phyloP scores from a whole-genome alignment of 2,888 invertebrate species.

The Lasius fuliginosus region DNA sequence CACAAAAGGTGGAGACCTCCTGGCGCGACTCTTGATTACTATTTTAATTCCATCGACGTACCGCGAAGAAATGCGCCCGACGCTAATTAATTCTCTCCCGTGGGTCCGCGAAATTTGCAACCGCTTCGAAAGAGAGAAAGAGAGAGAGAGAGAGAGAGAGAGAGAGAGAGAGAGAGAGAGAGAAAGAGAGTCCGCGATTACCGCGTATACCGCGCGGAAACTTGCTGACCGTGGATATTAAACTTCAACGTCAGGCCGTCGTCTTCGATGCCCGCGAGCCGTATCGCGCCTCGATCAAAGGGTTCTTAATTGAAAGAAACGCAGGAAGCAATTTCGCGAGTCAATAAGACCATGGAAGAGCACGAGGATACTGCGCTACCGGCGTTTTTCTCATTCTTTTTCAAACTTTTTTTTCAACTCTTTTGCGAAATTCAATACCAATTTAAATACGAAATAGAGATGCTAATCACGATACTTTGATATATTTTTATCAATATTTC shows the following conservation, averaged over 20 bases:
- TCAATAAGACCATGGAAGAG: slow-evolving; percentile 46
- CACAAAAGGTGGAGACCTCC: slow-evolving; percentile 41
- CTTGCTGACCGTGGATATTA: slow-evolving; percentile 57
- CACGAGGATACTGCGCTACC: slow-evolving; percentile 5
- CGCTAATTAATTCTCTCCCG: slow-evolving; percentile 57
- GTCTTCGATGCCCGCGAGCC: slow-evolving; percentile 55
- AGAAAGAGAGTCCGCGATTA: slow-evolving; percentile 44
- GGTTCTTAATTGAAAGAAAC: slow-evolving; percentile 53
- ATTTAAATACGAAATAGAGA: slow-evolving; percentile 31
- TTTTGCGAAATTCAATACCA: slow-evolving; percentile 42
- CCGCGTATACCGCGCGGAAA: slow-evolving; percentile 43
- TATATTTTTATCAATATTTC: slow-evolving; percentile 22
- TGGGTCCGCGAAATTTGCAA: slow-evolving; percentile 54
- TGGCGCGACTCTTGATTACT: slow-evolving; percentile 54
- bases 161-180: slow-evolving; percentile 7
- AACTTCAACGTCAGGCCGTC: slow-evolving; percentile 49
- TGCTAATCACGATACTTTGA: slow-evolving; percentile 32
- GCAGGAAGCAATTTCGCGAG: slow-evolving; percentile 51
- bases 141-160: slow-evolving; percentile 22
- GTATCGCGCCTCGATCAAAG: slow-evolving; percentile 56
- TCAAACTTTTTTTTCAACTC: slow-evolving; percentile 11
- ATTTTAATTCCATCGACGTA: slow-evolving; percentile 56
- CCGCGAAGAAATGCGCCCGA: slow-evolving; percentile 46
- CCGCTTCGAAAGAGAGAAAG: slow-evolving; percentile 23
- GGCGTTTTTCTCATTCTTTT: slow-evolving; percentile 9